phyloP scores from a whole-genome alignment of 1,140 invertebrate species.

The Bombus confusus region DNA sequence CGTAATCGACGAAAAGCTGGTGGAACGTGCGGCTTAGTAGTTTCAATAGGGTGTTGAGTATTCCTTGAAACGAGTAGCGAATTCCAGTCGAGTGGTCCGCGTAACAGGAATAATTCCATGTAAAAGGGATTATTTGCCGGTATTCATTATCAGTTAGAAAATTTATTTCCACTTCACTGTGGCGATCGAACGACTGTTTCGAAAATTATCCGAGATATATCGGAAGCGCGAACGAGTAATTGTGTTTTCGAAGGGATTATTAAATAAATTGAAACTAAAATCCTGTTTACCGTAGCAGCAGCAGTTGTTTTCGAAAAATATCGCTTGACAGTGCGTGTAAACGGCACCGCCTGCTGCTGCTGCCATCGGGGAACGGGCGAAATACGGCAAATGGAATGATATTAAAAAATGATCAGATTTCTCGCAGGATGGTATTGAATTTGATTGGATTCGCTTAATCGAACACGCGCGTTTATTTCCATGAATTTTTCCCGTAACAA shows the following conservation, averaged over 20 bases:
- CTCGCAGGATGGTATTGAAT: not conserved
- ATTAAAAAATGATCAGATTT: conserved; percentile 9
- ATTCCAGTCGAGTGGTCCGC: not conserved
- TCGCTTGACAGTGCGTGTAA: not conserved
- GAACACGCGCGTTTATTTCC: conserved; percentile 37
- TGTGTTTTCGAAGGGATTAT: not conserved
- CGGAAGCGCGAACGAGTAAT: not conserved
- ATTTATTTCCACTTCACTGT: not conserved
- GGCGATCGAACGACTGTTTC: not conserved
- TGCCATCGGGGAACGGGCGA: not conserved
- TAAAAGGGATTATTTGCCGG: not conserved
- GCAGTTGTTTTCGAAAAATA: conserved; percentile 2
- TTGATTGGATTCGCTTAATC: conserved; percentile 29
- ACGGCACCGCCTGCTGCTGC: too few species aligned
- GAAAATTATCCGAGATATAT: not conserved
- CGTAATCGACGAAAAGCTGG: not conserved
- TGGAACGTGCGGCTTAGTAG: not conserved
- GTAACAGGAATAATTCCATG: conserved; percentile 9
- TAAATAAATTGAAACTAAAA: conserved; percentile 30
- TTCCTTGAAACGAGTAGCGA: not conserved
- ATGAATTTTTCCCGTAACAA: conserved; percentile 13
- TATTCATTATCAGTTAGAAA: not conserved
- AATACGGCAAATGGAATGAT: not conserved
- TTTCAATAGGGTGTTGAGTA: not conserved
- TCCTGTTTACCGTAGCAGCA: not conserved